These are phyloP conservation scores for Acronicta psi DNA, from an alignment of 2,888 invertebrate species.

Conservation along the genomic window DNA sequence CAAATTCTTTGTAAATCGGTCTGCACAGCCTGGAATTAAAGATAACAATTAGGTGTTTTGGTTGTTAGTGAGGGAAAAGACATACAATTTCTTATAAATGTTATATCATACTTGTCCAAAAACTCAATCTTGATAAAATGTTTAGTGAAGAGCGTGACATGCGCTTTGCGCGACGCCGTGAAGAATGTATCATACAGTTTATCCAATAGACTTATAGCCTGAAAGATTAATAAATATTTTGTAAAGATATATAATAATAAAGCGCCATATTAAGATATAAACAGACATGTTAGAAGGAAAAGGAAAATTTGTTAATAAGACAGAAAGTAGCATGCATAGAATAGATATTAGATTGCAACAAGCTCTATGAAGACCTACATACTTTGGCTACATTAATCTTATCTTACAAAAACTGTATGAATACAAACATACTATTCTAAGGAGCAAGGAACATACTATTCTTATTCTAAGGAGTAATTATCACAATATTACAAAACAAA, in stretches of 20 bases:
- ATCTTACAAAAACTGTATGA: conserved; percentile 25
- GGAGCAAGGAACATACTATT: no score
- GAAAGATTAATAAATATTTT: conserved; percentile 85
- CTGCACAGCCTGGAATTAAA: conserved; percentile 85
- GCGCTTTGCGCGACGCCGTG: conserved; percentile 87
- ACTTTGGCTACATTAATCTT: conserved; percentile 22
- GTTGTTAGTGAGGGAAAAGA: conserved; percentile 45
- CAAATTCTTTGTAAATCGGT: conserved; percentile 90
- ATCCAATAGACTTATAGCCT: conserved; percentile 91
- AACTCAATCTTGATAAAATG: conserved; percentile 93
- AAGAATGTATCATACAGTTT: conserved; percentile 90
- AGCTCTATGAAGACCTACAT: conserved; percentile 43
- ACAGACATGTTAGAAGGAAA: conserved; percentile 47
- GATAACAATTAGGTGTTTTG: conserved; percentile 20
- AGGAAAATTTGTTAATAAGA: conserved; percentile 34
- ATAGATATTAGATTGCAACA: conserved; percentile 21
- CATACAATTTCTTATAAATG: conserved; percentile 60
- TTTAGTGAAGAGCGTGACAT: conserved; percentile 90
- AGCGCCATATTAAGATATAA: conserved; percentile 47
- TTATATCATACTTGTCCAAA: conserved; percentile 89
- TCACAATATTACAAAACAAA: conserved; percentile 1
- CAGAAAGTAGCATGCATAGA: conserved; percentile 31
- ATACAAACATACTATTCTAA: conserved; percentile 13
- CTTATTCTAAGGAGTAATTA: not conserved
- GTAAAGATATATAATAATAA: conserved; percentile 80